A percentile compares a stretch with the other conserved stretches of the same genome.
Evolutionary conservation across 2,113 vertebrate genomes (phyloP).

Genomic region (Marmota monax): DNA sequence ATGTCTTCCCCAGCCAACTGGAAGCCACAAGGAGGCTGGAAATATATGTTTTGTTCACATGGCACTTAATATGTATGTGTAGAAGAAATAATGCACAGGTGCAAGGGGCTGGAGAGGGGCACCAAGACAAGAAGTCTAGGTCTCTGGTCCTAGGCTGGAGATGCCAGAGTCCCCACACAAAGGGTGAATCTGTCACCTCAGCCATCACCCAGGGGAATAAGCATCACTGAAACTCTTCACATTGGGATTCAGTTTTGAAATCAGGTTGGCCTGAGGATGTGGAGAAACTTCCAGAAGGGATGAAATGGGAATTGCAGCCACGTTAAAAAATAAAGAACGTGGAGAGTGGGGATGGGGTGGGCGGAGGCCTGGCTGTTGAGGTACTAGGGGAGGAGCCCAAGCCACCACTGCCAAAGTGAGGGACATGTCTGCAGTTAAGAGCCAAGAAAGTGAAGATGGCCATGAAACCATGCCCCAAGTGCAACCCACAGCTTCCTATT

Average conservation of each 20-base stretch:
- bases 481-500: too few relatives aligned
- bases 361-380: too few relatives aligned
- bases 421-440: too few relatives aligned
- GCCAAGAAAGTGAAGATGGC: too few relatives aligned
- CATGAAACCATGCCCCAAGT: too few relatives aligned
- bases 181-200: background rate
- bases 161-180: background rate
- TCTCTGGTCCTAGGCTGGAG: background rate
- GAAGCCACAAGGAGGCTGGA: background rate
- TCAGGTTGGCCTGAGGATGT: background rate
- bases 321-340: background rate
- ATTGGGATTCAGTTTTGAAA: background rate
- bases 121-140: background rate
- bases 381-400: too few relatives aligned
- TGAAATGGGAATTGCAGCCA: background rate
- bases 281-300: constrained; percentile 1
- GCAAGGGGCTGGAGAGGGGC: too few relatives aligned
- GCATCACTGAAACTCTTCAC: background rate
- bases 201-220: background rate
- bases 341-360: too few relatives aligned
- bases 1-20: background rate
- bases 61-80: background rate
- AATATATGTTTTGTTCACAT: background rate
- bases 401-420: too few relatives aligned
- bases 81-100: background rate